These are phyloP conservation scores for Leucophenga maculata DNA, from an alignment of 2,888 invertebrate genomes.

Conservation along the genomic window DNA sequence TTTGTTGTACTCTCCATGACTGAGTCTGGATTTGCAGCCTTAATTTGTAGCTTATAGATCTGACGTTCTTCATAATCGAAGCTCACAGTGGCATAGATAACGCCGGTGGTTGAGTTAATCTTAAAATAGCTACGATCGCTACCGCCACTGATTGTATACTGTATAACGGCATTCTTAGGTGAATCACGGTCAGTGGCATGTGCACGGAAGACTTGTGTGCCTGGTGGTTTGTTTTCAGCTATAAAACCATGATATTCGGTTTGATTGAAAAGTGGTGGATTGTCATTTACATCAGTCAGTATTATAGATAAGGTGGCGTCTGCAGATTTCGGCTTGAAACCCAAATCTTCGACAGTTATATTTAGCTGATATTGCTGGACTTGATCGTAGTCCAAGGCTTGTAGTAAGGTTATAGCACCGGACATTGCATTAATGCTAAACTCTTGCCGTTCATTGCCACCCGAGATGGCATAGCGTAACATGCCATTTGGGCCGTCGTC, in stretches of 20 bases:
- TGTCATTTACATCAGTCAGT: conserved; percentile 94
- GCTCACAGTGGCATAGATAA: conserved; percentile 81
- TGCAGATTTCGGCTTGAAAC: conserved; percentile 83
- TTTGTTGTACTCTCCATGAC: conserved; percentile 83
- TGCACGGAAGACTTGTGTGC: conserved; percentile 83
- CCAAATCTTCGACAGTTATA: conserved; percentile 90
- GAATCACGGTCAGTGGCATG: conserved; percentile 89
- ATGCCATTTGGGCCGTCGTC: conserved; percentile 93
- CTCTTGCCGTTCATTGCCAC: conserved; percentile 85
- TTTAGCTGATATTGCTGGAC: conserved; percentile 88
- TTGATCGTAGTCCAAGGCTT: conserved; percentile 89
- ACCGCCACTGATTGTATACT: conserved; percentile 86
- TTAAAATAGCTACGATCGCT: conserved; percentile 82
- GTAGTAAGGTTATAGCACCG: conserved; percentile 85
- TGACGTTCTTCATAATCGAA: conserved; percentile 92
- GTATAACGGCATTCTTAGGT: conserved; percentile 87
- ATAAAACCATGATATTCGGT: conserved; percentile 83
- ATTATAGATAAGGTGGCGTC: conserved; percentile 88
- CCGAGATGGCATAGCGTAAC: conserved; percentile 86
- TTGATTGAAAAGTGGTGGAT: conserved; percentile 89
- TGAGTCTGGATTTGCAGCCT: conserved; percentile 91
- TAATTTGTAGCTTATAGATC: conserved; percentile 81
- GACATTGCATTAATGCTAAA: conserved; percentile 84
- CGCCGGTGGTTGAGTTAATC: conserved; percentile 84
- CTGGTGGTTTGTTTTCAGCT: conserved; percentile 85